phyloP scores from a whole-genome alignment of 2,888 invertebrate genomes.

The Atherix ibis region DNA sequence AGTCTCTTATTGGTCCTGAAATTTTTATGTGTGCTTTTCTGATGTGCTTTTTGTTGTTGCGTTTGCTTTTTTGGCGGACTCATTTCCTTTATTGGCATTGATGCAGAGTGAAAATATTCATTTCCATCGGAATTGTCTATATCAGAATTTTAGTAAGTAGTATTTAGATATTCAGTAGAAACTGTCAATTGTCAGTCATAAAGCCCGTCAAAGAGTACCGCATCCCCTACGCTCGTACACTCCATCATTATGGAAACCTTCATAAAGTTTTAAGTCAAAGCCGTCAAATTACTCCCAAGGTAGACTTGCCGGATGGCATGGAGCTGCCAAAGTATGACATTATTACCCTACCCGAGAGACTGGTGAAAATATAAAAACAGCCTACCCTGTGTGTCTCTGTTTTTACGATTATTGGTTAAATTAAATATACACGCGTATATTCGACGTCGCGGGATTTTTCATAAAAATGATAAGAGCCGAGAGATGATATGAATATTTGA shows the following conservation, averaged over 20 bases:
- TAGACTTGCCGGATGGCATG: slow-evolving; percentile 2
- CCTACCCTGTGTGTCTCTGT: slow-evolving; percentile 9
- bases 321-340: slow-evolving; percentile 1
- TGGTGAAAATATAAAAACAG: slow-evolving; percentile 4
- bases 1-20: too few relatives aligned
- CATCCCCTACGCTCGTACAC: too few relatives aligned
- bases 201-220: background rate
- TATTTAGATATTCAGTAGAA: too few relatives aligned
- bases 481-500: slow-evolving; percentile 10
- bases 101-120: too few relatives aligned
- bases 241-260: background rate
- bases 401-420: slow-evolving; percentile 11
- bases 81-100: too few relatives aligned
- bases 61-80: too few relatives aligned
- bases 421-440: slow-evolving; percentile 11
- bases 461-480: slow-evolving; percentile 9
- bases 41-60: too few relatives aligned
- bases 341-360: background rate
- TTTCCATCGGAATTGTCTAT: too few relatives aligned
- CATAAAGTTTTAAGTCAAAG: background rate
- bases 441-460: slow-evolving; percentile 8
- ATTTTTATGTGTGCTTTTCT: too few relatives aligned
- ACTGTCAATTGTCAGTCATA: background rate
- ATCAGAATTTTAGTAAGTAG: too few relatives aligned
- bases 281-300: background rate